A percentile compares a stretch with the other conserved stretches of the same genome.
Conservation (phyloP, 2,113 vertebrate species). For the Urocitellus parryii region DNA sequence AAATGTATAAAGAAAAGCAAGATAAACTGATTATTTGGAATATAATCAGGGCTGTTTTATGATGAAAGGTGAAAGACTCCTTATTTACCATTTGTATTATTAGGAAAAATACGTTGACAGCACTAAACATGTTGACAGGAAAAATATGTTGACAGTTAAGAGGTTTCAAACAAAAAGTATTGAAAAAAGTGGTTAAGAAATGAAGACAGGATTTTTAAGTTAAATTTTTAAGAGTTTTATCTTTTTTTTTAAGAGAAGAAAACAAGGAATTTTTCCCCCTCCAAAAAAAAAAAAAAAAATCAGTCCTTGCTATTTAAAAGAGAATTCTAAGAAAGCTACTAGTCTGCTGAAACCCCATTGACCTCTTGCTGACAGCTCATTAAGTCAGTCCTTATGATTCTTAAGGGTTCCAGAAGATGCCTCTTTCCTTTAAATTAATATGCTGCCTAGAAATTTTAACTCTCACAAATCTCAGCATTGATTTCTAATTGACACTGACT, state of each 20-base stretch:
- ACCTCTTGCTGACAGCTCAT: conserved; percentile 30
- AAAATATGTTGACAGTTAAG: background rate
- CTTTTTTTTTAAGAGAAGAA: background rate
- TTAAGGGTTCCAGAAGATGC: background rate
- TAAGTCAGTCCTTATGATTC: conserved; percentile 41
- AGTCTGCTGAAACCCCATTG: background rate
- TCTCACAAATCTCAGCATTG: background rate
- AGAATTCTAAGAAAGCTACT: background rate
- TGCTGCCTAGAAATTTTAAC: conserved; percentile 4
- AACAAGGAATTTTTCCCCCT: background rate
- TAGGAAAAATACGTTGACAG: background rate
- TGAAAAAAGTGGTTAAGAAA: background rate
- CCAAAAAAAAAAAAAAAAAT: background rate
- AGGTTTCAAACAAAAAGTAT: background rate
- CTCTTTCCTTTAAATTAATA: conserved; percentile 45
- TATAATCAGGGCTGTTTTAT: background rate
- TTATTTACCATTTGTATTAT: background rate
- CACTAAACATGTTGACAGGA: background rate
- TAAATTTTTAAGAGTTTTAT: too few species aligned
- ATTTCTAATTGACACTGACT: background rate
- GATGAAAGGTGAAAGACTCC: background rate
- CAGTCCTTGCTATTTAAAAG: background rate
- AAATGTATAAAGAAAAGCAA: conserved; percentile 24
- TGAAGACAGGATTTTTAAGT: background rate
- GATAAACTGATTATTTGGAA: background rate